Evolutionary conservation across 1,140 invertebrate species (phyloP).

Genomic region (Drosophila subobscura): DNA sequence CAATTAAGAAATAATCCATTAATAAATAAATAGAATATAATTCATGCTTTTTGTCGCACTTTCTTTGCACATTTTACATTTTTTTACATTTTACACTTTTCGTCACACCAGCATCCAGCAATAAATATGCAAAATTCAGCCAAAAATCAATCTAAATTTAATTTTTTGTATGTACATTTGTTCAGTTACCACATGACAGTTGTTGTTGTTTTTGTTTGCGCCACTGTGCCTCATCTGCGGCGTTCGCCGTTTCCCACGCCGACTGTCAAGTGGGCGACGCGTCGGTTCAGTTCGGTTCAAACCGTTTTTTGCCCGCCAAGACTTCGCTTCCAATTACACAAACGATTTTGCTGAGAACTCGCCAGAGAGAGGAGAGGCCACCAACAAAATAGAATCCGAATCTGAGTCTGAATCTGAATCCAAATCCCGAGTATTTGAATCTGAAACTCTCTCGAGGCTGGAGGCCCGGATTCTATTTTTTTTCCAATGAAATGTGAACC

Average conservation of each 20-base stretch:
- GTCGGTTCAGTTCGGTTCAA: conserved; percentile 46
- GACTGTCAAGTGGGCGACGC: conserved; percentile 54
- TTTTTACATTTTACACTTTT: no score
- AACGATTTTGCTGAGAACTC: conserved; percentile 75
- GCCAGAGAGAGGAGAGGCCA: conserved; percentile 9
- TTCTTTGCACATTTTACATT: no score
- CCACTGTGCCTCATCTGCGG: conserved; percentile 33
- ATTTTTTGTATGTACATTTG: no score
- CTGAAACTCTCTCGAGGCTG: no score
- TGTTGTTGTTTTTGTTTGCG: no score
- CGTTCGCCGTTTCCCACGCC: conserved; percentile 68
- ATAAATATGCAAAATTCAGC: no score
- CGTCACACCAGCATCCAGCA: no score
- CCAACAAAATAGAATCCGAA: conserved; percentile 34
- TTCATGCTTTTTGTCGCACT: no score
- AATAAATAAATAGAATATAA: no score
- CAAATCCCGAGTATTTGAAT: not conserved
- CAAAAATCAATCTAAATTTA: no score
- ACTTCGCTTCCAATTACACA: conserved; percentile 74
- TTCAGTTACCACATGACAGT: no score
- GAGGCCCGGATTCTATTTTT: not conserved
- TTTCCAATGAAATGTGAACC: conserved; percentile 60
- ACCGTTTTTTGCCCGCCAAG: conserved; percentile 71
- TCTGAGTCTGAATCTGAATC: conserved; percentile 26
- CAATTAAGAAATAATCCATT: no score